Evolutionary conservation across 2,888 invertebrate genomes (phyloP).

Genomic region (Plebejus melissa): DNA sequence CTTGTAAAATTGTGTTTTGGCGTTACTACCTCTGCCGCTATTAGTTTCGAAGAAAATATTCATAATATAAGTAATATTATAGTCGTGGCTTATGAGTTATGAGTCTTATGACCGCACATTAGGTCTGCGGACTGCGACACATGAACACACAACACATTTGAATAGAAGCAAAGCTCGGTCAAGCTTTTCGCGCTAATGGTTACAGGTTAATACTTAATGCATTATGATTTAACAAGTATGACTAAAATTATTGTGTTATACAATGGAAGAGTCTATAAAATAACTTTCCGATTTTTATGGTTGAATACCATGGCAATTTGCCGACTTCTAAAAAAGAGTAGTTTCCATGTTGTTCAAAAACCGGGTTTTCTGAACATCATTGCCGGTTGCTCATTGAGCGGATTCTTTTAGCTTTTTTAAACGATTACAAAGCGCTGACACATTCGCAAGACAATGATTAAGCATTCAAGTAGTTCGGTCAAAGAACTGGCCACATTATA

Average conservation of each 20-base stretch:
- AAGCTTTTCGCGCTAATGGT: constrained; percentile 8
- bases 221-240: not conserved
- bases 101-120: not conserved
- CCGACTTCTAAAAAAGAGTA: too few species aligned
- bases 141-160: not conserved
- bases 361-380: too few species aligned
- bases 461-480: constrained; percentile 5
- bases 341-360: too few species aligned
- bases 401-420: not conserved
- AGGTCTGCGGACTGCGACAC: not conserved
- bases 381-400: too few species aligned
- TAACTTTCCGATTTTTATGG: too few species aligned
- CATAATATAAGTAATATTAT: not conserved
- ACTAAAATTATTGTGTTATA: not conserved
- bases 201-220: not conserved
- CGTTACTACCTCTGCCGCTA: too few species aligned
- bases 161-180: constrained; percentile 1
- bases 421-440: not conserved
- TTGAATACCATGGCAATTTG: too few species aligned
- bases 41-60: not conserved
- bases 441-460: constrained; percentile 5
- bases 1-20: too few species aligned
- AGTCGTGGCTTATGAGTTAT: not conserved
- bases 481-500: constrained; percentile 10
- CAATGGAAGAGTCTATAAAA: not conserved